phyloP scores from a whole-genome alignment of 2,888 invertebrate genomes.

The Drosophila gaucha region DNA sequence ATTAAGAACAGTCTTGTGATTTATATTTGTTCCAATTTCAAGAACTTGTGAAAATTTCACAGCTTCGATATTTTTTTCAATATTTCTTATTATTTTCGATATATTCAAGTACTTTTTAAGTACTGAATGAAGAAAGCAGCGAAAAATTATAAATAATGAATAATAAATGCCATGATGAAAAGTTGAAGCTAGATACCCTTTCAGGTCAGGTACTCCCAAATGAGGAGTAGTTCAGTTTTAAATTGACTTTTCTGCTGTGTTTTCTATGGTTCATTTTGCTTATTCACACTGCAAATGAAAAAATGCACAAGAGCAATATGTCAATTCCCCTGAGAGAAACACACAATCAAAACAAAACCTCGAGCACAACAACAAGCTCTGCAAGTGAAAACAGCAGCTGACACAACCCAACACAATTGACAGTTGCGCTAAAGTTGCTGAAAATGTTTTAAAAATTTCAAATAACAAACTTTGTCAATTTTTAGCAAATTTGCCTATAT shows the following conservation, averaged over 20 bases:
- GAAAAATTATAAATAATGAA: no score
- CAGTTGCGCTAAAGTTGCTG: conserved; percentile 12
- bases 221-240: not conserved
- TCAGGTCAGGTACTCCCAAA: not conserved
- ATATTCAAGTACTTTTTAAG: no score
- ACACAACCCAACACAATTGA: conserved; percentile 21
- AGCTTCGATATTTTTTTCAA: no score
- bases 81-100: no score
- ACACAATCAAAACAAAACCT: conserved; percentile 52
- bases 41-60: no score
- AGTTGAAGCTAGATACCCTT: not conserved
- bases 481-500: not conserved
- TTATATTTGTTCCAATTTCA: no score
- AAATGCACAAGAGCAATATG: conserved; percentile 60
- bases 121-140: no score
- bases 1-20: no score
- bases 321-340: conserved; percentile 52
- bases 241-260: conserved; percentile 10
- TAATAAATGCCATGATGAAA: not conserved
- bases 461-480: conserved; percentile 4
- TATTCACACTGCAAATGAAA: conserved; percentile 6
- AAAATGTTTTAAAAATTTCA: not conserved
- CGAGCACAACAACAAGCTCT: conserved; percentile 32
- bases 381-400: conserved; percentile 2
- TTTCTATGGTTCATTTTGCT: conserved; percentile 1